Base-by-base conservation (phyloP, 2,797 vertebrate species). In the Borostomias antarcticus region DNA sequence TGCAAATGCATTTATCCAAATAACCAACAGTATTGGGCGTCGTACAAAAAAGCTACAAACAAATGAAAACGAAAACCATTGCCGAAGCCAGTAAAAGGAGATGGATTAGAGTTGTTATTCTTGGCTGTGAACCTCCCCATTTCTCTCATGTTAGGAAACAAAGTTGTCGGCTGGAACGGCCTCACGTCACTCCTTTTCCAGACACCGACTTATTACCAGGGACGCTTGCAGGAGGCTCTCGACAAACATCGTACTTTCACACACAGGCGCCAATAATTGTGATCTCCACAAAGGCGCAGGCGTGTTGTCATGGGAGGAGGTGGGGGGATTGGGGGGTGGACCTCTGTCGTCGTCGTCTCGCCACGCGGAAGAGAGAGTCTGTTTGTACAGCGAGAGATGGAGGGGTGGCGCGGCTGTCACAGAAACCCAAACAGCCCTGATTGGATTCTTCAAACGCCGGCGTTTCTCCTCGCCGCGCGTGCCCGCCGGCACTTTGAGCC, bases 241-340 rank as follows among this genome's bases (percentile, higher is more conserved):
- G 56, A 75, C 87, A 91, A 91, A 91, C 89, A 89, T 89, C 83
- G 82, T 86, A 85, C 88, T 83, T 85, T 91, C 88, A 90, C 89
- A 91, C 89, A 88, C 85, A 86, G 88, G 78, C 70, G 82, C 86
- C 85, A 87, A 82, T 90, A 89, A 89, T 88, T 90, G 89, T 90
- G 85, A 87, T 87, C 86, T 76, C 78, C 82, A 81, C 85, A 83
- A 90, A 86, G n/a, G 87, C 85, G 72, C 77, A 79, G 82, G 72
- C 48, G 62, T 80, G 82, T 70, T 53, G 61, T 69, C 80, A 78
- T 72, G 79, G 76, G 5, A 78, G 75, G 74, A 78, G 83, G 32
- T 25, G 73, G 84, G 80, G 79, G 68, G 78, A 77, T 26, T 52
- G 37, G 37, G 35, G 37, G 6, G 37, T 40, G 37, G 37, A 13